Evolutionary conservation across 2,797 vertebrate genomes (phyloP).

Genomic region (Myripristis murdjan): DNA sequence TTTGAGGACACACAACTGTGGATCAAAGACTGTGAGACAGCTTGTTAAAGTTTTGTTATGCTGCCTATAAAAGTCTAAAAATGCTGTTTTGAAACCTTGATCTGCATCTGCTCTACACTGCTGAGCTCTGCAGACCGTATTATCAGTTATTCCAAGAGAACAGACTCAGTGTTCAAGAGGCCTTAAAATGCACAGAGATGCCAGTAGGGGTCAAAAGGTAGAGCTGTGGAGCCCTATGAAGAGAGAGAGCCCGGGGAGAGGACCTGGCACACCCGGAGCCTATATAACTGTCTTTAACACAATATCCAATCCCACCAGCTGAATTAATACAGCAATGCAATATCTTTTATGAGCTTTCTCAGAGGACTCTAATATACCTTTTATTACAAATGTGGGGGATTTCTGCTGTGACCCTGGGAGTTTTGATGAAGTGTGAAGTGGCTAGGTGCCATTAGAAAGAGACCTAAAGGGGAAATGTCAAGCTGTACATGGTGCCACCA

Average conservation of each 20-base stretch:
- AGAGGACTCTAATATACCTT: constrained; percentile 10
- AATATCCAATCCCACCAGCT: constrained; percentile 29
- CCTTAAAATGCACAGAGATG: constrained; percentile 13
- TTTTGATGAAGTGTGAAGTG: constrained; percentile 32
- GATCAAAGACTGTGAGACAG: constrained; percentile 36
- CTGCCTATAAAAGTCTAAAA: constrained; percentile 52
- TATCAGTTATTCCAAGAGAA: constrained; percentile 22
- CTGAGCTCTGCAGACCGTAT: constrained; percentile 24
- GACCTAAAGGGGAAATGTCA: neutral
- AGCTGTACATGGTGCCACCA: neutral
- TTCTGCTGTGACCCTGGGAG: constrained; percentile 1
- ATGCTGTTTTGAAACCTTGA: constrained; percentile 19
- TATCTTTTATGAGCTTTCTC: constrained; percentile 45
- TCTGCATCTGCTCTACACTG: neutral
- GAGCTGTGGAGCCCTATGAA: constrained; percentile 24
- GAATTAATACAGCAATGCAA: constrained; percentile 20
- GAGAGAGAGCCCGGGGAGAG: constrained; percentile 31
- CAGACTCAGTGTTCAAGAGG: constrained; percentile 40
- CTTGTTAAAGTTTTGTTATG: constrained; percentile 59
- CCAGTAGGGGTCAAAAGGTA: constrained; percentile 43
- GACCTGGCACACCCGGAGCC: constrained; percentile 21
- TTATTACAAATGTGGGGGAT: constrained; percentile 11
- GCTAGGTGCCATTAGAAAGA: neutral
- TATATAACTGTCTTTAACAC: constrained; percentile 19
- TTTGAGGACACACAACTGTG: constrained; percentile 10